Base-by-base conservation (phyloP, 2,888 invertebrate genomes). In the Phymatocera aterrima region DNA sequence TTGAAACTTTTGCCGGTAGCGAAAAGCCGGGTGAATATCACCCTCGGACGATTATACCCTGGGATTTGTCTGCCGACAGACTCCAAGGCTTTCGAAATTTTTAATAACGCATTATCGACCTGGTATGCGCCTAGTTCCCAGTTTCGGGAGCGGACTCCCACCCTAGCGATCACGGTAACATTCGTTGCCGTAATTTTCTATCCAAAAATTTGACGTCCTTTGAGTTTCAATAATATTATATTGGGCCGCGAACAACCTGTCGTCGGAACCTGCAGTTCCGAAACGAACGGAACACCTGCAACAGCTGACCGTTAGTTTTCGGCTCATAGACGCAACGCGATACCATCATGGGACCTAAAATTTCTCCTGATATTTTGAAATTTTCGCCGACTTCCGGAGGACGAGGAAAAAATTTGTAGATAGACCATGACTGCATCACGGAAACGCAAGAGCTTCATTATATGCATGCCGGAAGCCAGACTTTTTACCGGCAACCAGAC, bases 81-180 rank as follows among this genome's bases (percentile, higher is more conserved):
- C 68, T 68, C n/a, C 46, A 10, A 48, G 43, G 72, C 72, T 72
- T 72, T 72, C 51, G 28, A 72, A 72, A 72, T 51, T 72, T 72
- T 72, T 72, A 72, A 72, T 72, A 72, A 72, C 72, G 72, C 72
- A 72, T 72, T 72, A 72, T 72, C 72, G 72, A 72, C 51, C 72
- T 34, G 57, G 57, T 57, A 57, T 57, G 28, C 3, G 28, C 15
- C 15, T 5, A 28, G 28, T 57, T 3, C 28, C 21, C 28, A 57
- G 28, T 28, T 4, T 28, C 28, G 28, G 28, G 15, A 28, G 57
- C 24, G 57, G 28, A 57, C 28, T 57, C 12, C 1, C 18, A 21
- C 21, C 57, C 15, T 12, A 24, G 28, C 10, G 28, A 28, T 57
- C 57, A 57, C 57, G 57, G 57, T 28, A 28, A 15, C 46, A 12